Conservation (phyloP, 1,140 invertebrate species). For the Drosophila neocordata region DNA sequence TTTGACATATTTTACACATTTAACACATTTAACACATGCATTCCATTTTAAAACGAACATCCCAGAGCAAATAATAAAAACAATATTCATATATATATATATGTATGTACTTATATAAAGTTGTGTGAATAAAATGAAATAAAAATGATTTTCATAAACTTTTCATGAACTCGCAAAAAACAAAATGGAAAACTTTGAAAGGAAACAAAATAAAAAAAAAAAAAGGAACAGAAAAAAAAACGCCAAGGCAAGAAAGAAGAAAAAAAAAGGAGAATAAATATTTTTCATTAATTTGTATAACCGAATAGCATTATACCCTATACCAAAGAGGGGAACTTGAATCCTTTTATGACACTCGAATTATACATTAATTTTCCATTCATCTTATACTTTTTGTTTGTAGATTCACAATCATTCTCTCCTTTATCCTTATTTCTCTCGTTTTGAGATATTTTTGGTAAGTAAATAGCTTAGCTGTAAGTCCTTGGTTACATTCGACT, state of each 20-base stretch:
- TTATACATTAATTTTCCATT: too few species aligned
- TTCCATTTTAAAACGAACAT: conserved; percentile 10
- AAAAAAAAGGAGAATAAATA: neutral
- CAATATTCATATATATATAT: conserved; percentile 1
- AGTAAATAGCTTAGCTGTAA: too few species aligned
- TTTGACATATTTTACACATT: conserved; percentile 44
- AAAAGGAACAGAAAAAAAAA: neutral
- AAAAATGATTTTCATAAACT: conserved; percentile 71
- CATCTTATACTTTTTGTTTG: too few species aligned
- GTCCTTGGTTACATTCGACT: neutral
- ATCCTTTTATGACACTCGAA: too few species aligned
- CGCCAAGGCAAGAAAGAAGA: neutral
- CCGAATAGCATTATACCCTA: neutral
- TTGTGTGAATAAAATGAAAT: conserved; percentile 38
- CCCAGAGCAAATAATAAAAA: conserved; percentile 6
- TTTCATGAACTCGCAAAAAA: conserved; percentile 42
- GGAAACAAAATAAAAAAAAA: conserved; percentile 25
- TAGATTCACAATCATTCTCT: too few species aligned
- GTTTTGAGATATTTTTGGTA: conserved; percentile 25
- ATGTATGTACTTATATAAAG: conserved; percentile 17
- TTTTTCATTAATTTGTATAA: neutral
- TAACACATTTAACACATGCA: conserved; percentile 9
- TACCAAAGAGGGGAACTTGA: neutral
- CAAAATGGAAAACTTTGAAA: conserved; percentile 42
- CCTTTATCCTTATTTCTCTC: too few species aligned